These are phyloP conservation scores for Colostygia pectinataria DNA, from an alignment of 2,888 invertebrate genomes.

Conservation along the genomic window DNA sequence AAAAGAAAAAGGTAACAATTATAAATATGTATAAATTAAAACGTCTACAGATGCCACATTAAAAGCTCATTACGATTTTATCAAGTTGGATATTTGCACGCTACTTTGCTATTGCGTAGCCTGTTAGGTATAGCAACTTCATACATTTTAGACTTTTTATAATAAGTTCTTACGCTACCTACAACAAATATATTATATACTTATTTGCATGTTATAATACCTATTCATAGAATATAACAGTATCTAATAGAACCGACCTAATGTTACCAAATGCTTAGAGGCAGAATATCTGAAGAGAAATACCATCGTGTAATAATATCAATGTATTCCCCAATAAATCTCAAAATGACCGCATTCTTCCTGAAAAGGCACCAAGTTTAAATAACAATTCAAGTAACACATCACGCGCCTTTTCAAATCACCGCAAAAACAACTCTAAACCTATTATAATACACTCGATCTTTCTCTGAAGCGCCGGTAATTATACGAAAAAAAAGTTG, in stretches of 20 bases:
- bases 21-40: conserved; percentile 13
- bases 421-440: conserved; percentile 25
- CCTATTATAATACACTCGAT: conserved; percentile 26
- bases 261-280: too few relatives aligned
- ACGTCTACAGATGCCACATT: conserved; percentile 18
- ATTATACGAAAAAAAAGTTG: conserved; percentile 45
- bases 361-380: conserved; percentile 12
- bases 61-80: conserved; percentile 22
- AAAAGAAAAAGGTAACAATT: too few relatives aligned
- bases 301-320: neutral
- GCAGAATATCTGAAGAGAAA: too few relatives aligned
- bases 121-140: too few relatives aligned
- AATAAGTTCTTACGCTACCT: too few relatives aligned
- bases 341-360: conserved; percentile 4
- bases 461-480: conserved; percentile 29
- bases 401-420: conserved; percentile 16
- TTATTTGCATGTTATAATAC: too few relatives aligned
- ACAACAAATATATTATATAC: too few relatives aligned
- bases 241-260: too few relatives aligned
- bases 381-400: conserved; percentile 17
- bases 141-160: too few relatives aligned
- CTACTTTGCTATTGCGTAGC: too few relatives aligned
- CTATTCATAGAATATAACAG: too few relatives aligned
- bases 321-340: neutral
- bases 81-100: conserved; percentile 18